Evolutionary conservation across 2,888 invertebrate species (phyloP), one percentile per base, ranked within the genome.

Genomic region (Trachelus stipa): DNA sequence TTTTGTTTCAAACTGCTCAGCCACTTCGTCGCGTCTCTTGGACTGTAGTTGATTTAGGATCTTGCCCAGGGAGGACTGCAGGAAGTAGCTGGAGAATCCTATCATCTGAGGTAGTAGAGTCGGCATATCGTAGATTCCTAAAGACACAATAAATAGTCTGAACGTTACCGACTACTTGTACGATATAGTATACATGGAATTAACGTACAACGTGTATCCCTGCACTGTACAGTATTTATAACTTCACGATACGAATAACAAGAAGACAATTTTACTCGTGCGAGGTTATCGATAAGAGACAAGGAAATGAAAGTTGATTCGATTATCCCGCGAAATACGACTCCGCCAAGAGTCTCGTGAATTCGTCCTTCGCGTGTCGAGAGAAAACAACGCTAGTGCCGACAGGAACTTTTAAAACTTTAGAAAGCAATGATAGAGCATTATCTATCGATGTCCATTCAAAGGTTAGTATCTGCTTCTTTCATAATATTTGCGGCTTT

Each of bases 41-140:
- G 89, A 85, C 77, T 91, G 92, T 73, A 96, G 90, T 83, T 95
- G 95, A 86, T 95, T 95, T 79, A 96, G 92, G 37, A 96, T 92
- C 89, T 95, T 95, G 79, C 93, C 94, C 40, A 96, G 89, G 0
- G 94, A 93, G 9, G 90, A 87, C 77, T 90, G 91, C 34, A 91
- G 81, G 78, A 91, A 90, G 77, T 89, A 91, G 79, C 84, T 88
- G 34, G 89, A 87, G 73, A 90, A 89, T 56, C 88, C 88, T 82
- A 91, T 88, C 84, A 90, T 85, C 80, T 87, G 89, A 79, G 91
- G 90, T 79, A 91, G 79, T 30, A 91, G 83, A 12, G 88, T 89
- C 69, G 91, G 90, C 88, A 90, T 86, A 73, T 91, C 91, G 84
- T 90, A 91, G 12, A 90, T 87, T 83, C 86, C 86, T 83, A 73